Conservation (phyloP, 2,888 invertebrate species). For the Spodoptera littoralis region DNA sequence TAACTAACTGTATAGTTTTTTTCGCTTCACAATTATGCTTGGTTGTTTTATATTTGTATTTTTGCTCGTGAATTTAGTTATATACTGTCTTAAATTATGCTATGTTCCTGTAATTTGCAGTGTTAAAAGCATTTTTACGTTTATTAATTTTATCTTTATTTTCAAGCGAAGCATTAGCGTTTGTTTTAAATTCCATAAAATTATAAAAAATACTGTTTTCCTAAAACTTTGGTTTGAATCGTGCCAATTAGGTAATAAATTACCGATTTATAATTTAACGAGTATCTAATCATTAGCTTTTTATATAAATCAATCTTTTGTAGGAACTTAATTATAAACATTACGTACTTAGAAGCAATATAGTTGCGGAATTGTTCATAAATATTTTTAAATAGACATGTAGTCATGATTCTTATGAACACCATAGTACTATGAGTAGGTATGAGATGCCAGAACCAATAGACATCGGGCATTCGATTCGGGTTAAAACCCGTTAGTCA, state of each 20-base stretch:
- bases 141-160: background rate
- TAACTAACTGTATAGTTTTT: no score
- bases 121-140: no score
- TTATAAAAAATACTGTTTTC: slow-evolving; percentile 41
- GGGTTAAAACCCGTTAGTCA: slow-evolving; percentile 75
- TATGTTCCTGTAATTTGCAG: background rate
- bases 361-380: slow-evolving; percentile 11
- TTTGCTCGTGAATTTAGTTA: no score
- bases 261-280: slow-evolving; percentile 33
- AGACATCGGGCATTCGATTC: slow-evolving; percentile 62
- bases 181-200: slow-evolving; percentile 14
- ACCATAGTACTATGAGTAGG: slow-evolving; percentile 28
- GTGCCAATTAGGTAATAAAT: slow-evolving; percentile 43
- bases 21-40: no score
- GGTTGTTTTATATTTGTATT: no score
- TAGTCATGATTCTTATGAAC: slow-evolving; percentile 43
- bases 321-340: slow-evolving; percentile 52
- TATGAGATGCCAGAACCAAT: slow-evolving; percentile 33
- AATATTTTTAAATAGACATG: slow-evolving; percentile 27
- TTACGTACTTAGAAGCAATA: slow-evolving; percentile 17
- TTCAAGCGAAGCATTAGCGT: slow-evolving; percentile 12
- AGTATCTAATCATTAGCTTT: slow-evolving; percentile 11
- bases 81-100: background rate
- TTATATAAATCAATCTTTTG: slow-evolving; percentile 39
- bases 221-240: slow-evolving; percentile 53